phyloP scores from a whole-genome alignment of 2,113 vertebrate genomes.

The Struthidea cinerea region DNA sequence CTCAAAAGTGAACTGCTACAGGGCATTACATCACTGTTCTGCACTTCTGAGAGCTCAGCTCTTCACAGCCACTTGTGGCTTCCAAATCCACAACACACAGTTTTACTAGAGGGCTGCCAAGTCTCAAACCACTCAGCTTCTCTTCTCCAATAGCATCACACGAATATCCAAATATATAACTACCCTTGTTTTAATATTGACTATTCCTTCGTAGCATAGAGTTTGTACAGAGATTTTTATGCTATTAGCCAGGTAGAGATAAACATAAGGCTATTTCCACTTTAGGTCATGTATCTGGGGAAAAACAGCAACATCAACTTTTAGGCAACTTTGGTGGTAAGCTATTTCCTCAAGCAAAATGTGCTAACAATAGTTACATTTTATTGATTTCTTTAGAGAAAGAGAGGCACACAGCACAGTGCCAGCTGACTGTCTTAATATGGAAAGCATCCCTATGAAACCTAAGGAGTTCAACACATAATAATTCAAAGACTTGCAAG shows the following conservation, averaged over 20 bases:
- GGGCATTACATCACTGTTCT: not conserved
- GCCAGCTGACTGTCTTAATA: not conserved
- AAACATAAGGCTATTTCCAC: not conserved
- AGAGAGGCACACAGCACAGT: not conserved
- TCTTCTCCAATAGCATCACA: fast-evolving
- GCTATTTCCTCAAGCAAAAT: not conserved
- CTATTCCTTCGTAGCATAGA: not conserved
- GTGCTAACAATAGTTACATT: not conserved
- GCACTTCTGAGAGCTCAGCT: not conserved
- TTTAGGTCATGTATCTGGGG: not conserved
- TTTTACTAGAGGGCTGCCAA: not conserved
- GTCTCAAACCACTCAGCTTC: not conserved
- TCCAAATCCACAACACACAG: not conserved
- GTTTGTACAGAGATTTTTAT: not conserved
- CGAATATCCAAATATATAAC: not conserved
- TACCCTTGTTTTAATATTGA: not conserved
- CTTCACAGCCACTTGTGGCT: not conserved
- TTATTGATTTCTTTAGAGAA: not conserved
- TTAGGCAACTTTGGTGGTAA: not conserved
- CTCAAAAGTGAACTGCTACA: not conserved
- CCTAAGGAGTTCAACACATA: not conserved
- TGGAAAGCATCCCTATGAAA: not conserved
- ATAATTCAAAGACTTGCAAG: not conserved
- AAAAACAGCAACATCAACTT: not conserved
- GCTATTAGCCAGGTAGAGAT: not conserved